phyloP scores from a whole-genome alignment of 1,140 invertebrate species.

The Cyrtorhinus lividipennis region DNA sequence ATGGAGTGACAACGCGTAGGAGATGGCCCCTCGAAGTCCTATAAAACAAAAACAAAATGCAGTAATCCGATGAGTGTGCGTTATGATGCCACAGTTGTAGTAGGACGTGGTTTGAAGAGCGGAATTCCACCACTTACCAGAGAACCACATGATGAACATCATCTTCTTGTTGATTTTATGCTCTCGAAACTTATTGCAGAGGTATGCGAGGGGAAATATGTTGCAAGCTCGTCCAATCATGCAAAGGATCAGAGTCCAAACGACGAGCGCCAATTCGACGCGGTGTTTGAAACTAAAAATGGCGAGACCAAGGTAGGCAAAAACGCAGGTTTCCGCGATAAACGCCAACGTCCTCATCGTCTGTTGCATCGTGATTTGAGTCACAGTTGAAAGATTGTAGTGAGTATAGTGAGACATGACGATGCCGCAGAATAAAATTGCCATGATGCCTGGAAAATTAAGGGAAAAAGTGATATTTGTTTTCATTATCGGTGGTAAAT shows the following conservation, averaged over 20 bases:
- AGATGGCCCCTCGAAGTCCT: constrained; percentile 91
- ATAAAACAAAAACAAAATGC: constrained; percentile 18
- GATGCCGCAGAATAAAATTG: constrained; percentile 96
- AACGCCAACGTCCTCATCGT: constrained; percentile 95
- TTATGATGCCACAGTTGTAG: background rate
- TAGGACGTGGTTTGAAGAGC: no score
- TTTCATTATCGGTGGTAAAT: no score
- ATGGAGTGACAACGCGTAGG: constrained; percentile 93
- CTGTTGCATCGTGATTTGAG: constrained; percentile 98
- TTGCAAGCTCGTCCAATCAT: constrained; percentile 87
- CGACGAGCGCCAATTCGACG: constrained; percentile 63
- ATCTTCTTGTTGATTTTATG: constrained; percentile 96
- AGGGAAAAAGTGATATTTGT: no score
- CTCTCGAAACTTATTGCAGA: constrained; percentile 91
- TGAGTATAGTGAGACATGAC: constrained; percentile 99
- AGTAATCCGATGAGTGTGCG: background rate
- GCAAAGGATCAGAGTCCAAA: constrained; percentile 88
- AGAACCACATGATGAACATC: constrained; percentile 99
- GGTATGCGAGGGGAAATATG: constrained; percentile 85
- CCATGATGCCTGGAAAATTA: constrained; percentile 83
- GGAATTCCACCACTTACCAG: constrained; percentile 52
- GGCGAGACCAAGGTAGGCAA: constrained; percentile 95
- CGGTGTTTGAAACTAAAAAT: constrained; percentile 88
- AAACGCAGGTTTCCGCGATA: constrained; percentile 96
- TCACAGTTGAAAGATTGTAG: constrained; percentile 94